phyloP scores from a whole-genome alignment of 2,888 invertebrate genomes.

The Polyommatus iphigenia region DNA sequence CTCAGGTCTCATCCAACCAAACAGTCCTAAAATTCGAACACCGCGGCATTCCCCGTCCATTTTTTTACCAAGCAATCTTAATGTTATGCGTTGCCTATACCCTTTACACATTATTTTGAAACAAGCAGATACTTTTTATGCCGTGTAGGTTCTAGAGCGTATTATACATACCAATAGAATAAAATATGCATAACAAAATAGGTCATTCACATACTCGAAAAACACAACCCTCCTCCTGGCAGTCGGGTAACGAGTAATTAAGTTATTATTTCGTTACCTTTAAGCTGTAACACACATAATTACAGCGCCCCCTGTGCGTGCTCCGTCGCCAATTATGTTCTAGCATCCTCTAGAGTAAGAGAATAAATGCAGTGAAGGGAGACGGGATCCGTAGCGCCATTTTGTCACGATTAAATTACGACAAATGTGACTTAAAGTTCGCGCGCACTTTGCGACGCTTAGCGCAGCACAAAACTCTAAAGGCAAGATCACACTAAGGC shows the following conservation, averaged over 20 bases:
- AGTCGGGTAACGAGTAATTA: background rate
- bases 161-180: no score
- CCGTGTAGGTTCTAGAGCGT: no score
- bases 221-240: background rate
- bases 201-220: background rate
- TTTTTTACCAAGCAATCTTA: no score
- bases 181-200: no score
- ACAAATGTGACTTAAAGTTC: constrained; percentile 21
- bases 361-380: constrained; percentile 9
- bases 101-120: no score
- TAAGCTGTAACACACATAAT: background rate
- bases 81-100: no score
- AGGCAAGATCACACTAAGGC: no score
- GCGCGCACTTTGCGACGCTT: background rate
- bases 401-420: background rate
- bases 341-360: constrained; percentile 15
- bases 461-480: background rate
- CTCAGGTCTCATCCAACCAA: no score
- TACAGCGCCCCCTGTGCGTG: background rate
- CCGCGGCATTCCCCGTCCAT: no score
- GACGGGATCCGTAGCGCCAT: background rate
- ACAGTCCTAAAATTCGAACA: no score
- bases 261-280: constrained; percentile 12
- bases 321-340: background rate
- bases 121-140: no score